Evolutionary conservation across 2,888 invertebrate genomes (phyloP).

Genomic region (Agrotis ipsilon): DNA sequence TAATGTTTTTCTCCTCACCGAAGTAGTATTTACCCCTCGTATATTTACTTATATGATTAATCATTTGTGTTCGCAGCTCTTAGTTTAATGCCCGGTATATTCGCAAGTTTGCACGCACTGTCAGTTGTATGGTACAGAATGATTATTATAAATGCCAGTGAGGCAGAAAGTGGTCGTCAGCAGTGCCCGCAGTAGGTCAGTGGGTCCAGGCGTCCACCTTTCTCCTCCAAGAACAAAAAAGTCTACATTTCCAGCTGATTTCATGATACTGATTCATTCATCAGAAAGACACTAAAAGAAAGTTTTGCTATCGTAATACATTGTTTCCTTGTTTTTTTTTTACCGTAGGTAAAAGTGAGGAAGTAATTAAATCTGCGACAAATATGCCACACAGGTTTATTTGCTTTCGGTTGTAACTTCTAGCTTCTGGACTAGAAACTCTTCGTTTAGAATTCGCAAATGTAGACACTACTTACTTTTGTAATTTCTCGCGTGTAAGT

Average conservation of each 20-base stretch:
- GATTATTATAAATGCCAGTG: constrained; percentile 74
- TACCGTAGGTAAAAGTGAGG: constrained; percentile 54
- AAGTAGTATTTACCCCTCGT: constrained; percentile 9
- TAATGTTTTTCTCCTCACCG: constrained; percentile 15
- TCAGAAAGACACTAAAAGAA: constrained; percentile 65
- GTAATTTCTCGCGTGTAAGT: not conserved
- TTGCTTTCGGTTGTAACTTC: constrained; percentile 13
- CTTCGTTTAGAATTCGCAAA: not conserved
- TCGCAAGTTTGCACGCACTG: constrained; percentile 29
- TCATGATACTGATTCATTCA: constrained; percentile 75
- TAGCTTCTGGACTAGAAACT: constrained; percentile 16
- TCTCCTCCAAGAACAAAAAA: constrained; percentile 75
- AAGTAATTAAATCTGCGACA: constrained; percentile 54
- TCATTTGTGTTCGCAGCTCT: constrained; percentile 26
- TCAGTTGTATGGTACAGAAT: constrained; percentile 42
- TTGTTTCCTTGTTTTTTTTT: constrained; percentile 61
- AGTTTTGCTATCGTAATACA: constrained; percentile 65
- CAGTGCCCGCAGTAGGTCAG: constrained; percentile 84
- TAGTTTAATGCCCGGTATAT: constrained; percentile 10
- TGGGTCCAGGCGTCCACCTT: constrained; percentile 83
- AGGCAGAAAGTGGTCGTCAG: constrained; percentile 81
- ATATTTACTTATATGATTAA: constrained; percentile 20
- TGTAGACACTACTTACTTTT: constrained; percentile 48
- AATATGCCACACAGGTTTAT: constrained; percentile 21
- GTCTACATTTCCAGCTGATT: constrained; percentile 71